phyloP scores from a whole-genome alignment of 2,113 vertebrate species.

The Sinocyclocheilus anshuiensis region DNA sequence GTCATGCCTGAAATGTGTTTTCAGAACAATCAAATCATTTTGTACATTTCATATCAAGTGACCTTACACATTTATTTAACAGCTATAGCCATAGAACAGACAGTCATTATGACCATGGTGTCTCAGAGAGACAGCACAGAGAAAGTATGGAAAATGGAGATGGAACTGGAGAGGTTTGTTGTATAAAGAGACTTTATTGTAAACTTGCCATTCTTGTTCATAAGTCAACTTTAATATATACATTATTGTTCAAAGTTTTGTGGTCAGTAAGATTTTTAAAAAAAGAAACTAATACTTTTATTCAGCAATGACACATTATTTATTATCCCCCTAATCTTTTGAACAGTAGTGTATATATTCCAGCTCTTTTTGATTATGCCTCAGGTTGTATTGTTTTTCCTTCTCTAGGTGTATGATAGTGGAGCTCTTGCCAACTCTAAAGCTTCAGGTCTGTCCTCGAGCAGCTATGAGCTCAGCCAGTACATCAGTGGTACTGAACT shows the following conservation, averaged over 20 bases:
- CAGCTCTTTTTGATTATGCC: background rate
- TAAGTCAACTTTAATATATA: background rate
- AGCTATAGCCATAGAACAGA: slow-evolving; percentile 62
- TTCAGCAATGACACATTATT: background rate
- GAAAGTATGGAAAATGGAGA: slow-evolving; percentile 59
- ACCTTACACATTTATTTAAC: background rate
- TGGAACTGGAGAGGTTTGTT: slow-evolving; percentile 47
- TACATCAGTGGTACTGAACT: slow-evolving; percentile 77
- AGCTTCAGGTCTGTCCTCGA: slow-evolving; percentile 85
- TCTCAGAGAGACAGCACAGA: slow-evolving; percentile 48
- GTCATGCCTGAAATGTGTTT: background rate
- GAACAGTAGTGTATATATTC: background rate
- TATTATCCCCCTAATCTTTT: background rate
- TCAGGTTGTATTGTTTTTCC: background rate
- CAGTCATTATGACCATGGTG: slow-evolving; percentile 50
- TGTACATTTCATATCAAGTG: background rate
- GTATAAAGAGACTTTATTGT: background rate
- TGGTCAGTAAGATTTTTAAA: background rate
- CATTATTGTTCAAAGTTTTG: background rate
- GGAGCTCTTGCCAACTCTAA: slow-evolving; percentile 79
- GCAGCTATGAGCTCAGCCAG: slow-evolving; percentile 86
- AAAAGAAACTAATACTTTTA: background rate
- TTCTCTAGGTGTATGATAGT: slow-evolving; percentile 55
- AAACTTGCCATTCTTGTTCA: background rate
- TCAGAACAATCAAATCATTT: background rate